Base-by-base conservation (phyloP, 2,888 invertebrate species). In the Platycheirus rosarum region DNA sequence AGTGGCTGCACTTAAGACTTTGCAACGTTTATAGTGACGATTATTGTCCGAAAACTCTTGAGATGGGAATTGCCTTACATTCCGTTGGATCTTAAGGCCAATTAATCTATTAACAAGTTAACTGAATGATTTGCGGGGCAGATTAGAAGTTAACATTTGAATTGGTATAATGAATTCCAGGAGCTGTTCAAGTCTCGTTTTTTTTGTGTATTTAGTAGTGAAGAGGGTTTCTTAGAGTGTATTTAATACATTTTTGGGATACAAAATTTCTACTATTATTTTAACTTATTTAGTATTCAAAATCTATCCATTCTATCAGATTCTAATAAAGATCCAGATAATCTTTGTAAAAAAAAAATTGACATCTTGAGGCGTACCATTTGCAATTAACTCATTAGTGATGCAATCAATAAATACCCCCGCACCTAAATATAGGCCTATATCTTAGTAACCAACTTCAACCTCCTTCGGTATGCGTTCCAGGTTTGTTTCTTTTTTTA, bases 331-430 rank as follows among this genome's bases (percentile, higher is more conserved):
- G n/a, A n/a, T n/a, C n/a, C n/a, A n/a, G n/a, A n/a, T n/a, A n/a
- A n/a, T n/a, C n/a, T n/a, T n/a, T n/a, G n/a, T n/a, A n/a, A n/a
- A n/a, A n/a, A n/a, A n/a, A 48, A 29, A 35, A 23, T 65, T 65
- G 48, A 65, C 49, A 51, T 71, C 35, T 29, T n/a, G 16, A 66
- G 71, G 65, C 44, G 68, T 68, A 55, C 62, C 40, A 60, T 40
- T 74, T 62, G 66, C 62, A 75, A 70, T 80, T 76, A 70, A 65
- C 75, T 70, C 65, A 76, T 80, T 70, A 80, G 40, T 37, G 76
- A 75, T 80, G 79, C 65, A 70, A 75, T 70, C 79, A 70, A 73
- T 57, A 40, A 37, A 66, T 71, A 73, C 69, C 65, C 75, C 75
- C 69, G 68, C 78, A 23, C 74, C 40, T 40, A n/a, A n/a, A n/a